These are phyloP conservation scores for Saccostrea echinata DNA, from an alignment of 1,140 invertebrate species.

Conservation along the genomic window DNA sequence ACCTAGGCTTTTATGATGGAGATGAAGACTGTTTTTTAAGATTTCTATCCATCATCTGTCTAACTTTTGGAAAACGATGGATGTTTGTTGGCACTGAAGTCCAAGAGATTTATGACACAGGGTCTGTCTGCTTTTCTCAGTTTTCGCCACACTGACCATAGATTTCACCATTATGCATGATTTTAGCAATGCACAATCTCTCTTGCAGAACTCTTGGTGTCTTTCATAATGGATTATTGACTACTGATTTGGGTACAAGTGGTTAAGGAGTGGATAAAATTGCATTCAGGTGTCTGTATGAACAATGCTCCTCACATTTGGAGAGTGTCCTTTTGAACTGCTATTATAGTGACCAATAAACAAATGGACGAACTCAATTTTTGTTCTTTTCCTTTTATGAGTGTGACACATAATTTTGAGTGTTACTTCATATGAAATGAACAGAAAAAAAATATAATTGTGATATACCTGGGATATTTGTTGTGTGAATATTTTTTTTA, in stretches of 20 bases:
- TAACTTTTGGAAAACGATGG: not conserved
- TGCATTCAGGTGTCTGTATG: slow-evolving; percentile 21
- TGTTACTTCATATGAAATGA: not conserved
- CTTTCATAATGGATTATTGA: slow-evolving; percentile 31
- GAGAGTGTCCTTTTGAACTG: slow-evolving; percentile 17
- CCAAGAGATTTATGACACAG: not conserved
- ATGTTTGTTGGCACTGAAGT: slow-evolving; percentile 19
- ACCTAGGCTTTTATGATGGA: slow-evolving; percentile 1
- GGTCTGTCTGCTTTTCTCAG: not conserved
- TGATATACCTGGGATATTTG: too few species aligned
- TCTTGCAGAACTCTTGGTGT: slow-evolving; percentile 32
- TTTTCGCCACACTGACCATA: not conserved
- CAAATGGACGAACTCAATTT: not conserved
- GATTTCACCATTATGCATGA: slow-evolving; percentile 5
- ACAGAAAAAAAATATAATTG: not conserved
- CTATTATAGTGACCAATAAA: not conserved
- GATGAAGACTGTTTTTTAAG: slow-evolving; percentile 4
- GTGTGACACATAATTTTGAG: not conserved
- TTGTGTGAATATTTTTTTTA: not conserved
- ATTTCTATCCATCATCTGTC: slow-evolving; percentile 32
- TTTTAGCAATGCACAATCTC: slow-evolving; percentile 12
- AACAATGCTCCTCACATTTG: not conserved
- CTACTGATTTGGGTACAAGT: slow-evolving; percentile 23
- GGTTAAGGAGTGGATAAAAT: slow-evolving; percentile 17
- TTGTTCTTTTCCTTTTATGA: not conserved